phyloP scores from a whole-genome alignment of 2,113 vertebrate species.

The Rafetus swinhoei region DNA sequence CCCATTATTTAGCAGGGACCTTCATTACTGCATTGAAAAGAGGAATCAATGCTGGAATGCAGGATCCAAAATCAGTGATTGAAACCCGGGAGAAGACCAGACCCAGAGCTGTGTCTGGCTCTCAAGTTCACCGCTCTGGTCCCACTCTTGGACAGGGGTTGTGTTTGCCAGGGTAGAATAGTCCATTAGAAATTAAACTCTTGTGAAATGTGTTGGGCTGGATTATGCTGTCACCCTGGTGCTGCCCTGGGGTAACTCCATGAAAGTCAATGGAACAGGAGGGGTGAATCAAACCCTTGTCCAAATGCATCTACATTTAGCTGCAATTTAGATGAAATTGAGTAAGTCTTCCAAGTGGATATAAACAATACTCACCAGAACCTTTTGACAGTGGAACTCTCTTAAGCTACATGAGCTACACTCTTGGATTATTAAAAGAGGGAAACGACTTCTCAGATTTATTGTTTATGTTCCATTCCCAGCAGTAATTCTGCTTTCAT shows the following conservation, averaged over 20 bases:
- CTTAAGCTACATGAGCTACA: not conserved
- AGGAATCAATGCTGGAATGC: not conserved
- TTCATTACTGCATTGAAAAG: not conserved
- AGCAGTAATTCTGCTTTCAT: not conserved
- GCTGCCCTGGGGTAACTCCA: not conserved
- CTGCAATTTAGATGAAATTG: not conserved
- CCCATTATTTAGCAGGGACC: not conserved
- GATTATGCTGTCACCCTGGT: not conserved
- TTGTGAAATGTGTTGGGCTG: not conserved
- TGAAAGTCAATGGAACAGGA: not conserved
- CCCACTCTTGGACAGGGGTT: not conserved
- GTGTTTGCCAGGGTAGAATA: not conserved
- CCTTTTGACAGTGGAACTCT: not conserved
- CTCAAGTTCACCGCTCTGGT: not conserved
- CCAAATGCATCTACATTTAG: not conserved
- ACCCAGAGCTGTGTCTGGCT: not conserved
- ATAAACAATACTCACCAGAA: not conserved
- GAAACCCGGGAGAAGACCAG: not conserved
- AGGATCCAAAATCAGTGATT: not conserved
- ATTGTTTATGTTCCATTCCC: not conserved
- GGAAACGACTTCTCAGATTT: not conserved
- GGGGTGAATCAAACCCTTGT: not conserved
- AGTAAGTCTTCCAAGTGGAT: not conserved
- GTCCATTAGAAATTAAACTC: not conserved
- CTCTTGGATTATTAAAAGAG: not conserved